These are phyloP conservation scores for Rotaria macrura DNA, from an alignment of 2,888 invertebrate genomes.

Conservation along the genomic window DNA sequence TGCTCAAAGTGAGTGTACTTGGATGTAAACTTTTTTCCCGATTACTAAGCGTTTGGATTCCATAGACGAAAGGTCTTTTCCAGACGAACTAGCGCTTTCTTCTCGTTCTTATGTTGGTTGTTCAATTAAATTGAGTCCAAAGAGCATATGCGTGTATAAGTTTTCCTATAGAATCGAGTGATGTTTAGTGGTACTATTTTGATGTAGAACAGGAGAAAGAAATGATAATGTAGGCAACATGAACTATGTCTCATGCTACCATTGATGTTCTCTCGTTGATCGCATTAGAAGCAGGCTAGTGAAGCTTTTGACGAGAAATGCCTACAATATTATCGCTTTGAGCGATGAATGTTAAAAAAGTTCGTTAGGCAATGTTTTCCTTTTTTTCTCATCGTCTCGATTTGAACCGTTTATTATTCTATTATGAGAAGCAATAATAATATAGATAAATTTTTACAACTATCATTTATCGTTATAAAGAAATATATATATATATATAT, in stretches of 20 bases:
- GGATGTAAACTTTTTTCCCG: background rate
- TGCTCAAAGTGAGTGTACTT: too few species aligned
- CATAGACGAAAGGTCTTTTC: background rate
- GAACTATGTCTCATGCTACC: background rate
- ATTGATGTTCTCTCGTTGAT: background rate
- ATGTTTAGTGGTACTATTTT: background rate
- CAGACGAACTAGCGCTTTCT: background rate
- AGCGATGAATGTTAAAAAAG: background rate
- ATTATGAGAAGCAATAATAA: background rate
- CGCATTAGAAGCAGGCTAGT: background rate
- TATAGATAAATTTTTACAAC: background rate
- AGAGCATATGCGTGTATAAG: background rate
- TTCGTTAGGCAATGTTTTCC: background rate
- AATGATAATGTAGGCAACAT: background rate
- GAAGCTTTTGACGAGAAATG: background rate
- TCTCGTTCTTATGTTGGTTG: background rate
- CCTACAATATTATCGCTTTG: background rate
- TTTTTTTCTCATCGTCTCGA: background rate
- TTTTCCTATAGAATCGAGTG: background rate
- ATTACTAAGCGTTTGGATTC: background rate
- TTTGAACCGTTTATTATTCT: background rate
- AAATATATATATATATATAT: too few species aligned
- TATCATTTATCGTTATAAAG: background rate
- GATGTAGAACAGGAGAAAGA: background rate
- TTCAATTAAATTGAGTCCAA: background rate